These are phyloP conservation scores for Drosophila pallidifrons DNA, from an alignment of 1,140 invertebrate species.

Conservation along the genomic window DNA sequence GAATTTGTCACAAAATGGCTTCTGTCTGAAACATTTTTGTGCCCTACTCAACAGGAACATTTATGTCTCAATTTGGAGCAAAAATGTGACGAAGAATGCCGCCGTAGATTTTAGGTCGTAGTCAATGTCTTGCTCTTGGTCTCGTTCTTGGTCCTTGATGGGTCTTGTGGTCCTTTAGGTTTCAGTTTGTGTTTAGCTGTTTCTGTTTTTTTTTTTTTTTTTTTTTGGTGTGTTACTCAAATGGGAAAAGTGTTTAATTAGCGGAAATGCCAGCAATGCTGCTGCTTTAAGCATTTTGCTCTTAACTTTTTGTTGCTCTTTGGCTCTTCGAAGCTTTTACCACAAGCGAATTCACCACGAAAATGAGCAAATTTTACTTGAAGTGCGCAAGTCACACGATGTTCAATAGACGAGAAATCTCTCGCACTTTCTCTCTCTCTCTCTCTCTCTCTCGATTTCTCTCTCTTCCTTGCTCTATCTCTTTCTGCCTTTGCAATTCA, in stretches of 20 bases:
- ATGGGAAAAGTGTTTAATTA: constrained; percentile 56
- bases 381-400: constrained; percentile 43
- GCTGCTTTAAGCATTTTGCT: constrained; percentile 1
- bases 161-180: too few relatives aligned
- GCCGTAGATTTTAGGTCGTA: constrained; percentile 5
- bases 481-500: background rate
- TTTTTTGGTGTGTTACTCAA: background rate
- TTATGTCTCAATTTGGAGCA: constrained; percentile 39
- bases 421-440: constrained; percentile 1
- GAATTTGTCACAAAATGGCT: background rate
- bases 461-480: background rate
- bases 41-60: constrained; percentile 11
- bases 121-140: background rate
- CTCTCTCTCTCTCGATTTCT: background rate
- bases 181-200: background rate
- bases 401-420: background rate
- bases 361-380: constrained; percentile 16
- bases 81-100: constrained; percentile 31
- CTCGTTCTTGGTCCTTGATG: background rate
- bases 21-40: background rate
- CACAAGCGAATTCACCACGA: constrained; percentile 41
- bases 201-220: too few relatives aligned
- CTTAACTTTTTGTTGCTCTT: constrained; percentile 21
- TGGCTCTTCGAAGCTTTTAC: background rate
- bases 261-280: constrained; percentile 37